Evolutionary conservation across 2,888 invertebrate species (phyloP).

Genomic region (Microctonus hyperodae): DNA sequence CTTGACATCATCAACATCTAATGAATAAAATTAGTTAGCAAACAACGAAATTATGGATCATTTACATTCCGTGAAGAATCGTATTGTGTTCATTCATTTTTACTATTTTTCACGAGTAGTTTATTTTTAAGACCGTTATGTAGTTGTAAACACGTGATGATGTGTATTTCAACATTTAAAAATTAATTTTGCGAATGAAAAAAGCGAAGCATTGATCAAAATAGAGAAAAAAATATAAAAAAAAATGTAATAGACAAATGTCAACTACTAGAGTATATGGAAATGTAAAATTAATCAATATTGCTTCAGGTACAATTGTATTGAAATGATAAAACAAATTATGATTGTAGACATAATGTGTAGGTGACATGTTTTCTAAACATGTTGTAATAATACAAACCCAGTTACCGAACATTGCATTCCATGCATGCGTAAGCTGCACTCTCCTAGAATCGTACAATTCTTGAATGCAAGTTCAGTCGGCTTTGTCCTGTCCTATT

Average conservation of each 20-base stretch:
- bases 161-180: background rate
- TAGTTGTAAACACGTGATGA: background rate
- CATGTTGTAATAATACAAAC: conserved; percentile 60
- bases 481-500: conserved; percentile 56
- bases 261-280: background rate
- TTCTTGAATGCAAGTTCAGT: conserved; percentile 60
- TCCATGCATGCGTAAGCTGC: conserved; percentile 41
- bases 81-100: conserved; percentile 13
- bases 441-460: conserved; percentile 35
- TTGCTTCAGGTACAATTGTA: background rate
- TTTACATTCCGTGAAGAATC: background rate
- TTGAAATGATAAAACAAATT: background rate
- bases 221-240: conserved; percentile 16
- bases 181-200: conserved; percentile 23
- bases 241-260: background rate
- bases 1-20: conserved; percentile 96
- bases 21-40: conserved; percentile 43
- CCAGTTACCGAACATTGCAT: conserved; percentile 60
- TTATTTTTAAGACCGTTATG: too few species aligned
- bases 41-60: background rate
- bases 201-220: conserved; percentile 12
- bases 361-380: conserved; percentile 50
- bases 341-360: conserved; percentile 31
- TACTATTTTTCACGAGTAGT: too few species aligned
- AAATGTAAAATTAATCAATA: background rate